Conservation (phyloP, 1,140 invertebrate species). For the Tetramorium alpestre region DNA sequence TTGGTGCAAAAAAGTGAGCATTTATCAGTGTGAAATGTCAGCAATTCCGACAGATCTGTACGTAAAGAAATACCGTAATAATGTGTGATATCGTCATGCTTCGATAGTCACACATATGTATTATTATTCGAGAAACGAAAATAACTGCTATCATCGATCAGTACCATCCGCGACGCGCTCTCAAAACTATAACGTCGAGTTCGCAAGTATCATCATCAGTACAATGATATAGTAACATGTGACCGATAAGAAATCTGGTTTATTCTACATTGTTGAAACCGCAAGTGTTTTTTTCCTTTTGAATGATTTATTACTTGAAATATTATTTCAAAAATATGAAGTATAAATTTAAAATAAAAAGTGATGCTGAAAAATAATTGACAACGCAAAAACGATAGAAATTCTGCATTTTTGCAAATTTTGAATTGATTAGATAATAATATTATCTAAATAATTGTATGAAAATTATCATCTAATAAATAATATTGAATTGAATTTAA, state of each 20-base stretch:
- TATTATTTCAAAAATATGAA: not conserved
- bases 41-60: not conserved
- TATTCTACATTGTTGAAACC: not conserved
- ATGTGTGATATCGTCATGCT: conserved; percentile 7
- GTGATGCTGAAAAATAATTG: not conserved
- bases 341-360: not conserved
- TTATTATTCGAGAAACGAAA: conserved; percentile 4
- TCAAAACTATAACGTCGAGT: not conserved
- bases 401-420: not conserved
- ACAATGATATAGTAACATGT: not conserved
- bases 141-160: conserved; percentile 10
- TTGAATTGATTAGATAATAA: not conserved
- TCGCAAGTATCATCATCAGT: not conserved
- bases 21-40: not conserved
- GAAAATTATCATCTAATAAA: not conserved
- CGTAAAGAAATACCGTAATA: not conserved
- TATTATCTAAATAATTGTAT: conserved; percentile 11
- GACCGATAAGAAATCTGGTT: conserved; percentile 29
- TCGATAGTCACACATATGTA: not conserved
- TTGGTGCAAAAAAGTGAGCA: not conserved
- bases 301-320: not conserved
- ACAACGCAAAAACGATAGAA: not conserved
- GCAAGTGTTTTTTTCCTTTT: not conserved
- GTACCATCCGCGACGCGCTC: not conserved
- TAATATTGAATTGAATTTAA: not conserved